These are phyloP conservation scores for Eunapius fragilis DNA, from an alignment of 37 sponge, comb jelly and placozoan species.

Conservation along the genomic window DNA sequence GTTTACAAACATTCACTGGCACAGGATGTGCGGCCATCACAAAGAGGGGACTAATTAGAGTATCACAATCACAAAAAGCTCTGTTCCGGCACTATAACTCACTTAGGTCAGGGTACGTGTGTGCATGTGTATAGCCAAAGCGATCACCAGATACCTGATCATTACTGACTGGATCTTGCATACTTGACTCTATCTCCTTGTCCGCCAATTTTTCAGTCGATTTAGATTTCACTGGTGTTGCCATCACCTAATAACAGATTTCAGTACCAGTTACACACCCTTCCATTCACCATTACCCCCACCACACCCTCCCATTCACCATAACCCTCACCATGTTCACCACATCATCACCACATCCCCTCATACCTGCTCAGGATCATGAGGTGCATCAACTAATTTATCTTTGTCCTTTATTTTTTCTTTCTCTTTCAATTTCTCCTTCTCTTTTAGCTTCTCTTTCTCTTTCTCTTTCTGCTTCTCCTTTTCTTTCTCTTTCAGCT, in stretches of 20 bases:
- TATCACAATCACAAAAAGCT: not conserved
- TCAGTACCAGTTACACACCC: no score
- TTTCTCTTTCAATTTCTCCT: constrained; percentile 19
- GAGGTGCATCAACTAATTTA: not conserved
- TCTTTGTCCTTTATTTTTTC: constrained; percentile 6
- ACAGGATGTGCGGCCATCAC: not conserved
- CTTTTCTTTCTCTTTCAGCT: constrained; percentile 15
- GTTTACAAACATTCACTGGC: not conserved
- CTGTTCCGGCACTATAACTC: no score
- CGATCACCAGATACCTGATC: not conserved
- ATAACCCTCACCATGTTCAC: no score
- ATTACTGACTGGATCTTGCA: not conserved
- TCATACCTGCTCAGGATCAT: not conserved
- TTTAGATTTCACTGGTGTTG: not conserved
- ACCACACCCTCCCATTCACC: no score
- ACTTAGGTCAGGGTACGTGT: no score
- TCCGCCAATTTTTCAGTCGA: not conserved
- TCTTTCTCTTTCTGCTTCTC: constrained; percentile 36
- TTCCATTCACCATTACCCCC: no score
- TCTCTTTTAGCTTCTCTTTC: constrained; percentile 25
- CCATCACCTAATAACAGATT: not conserved
- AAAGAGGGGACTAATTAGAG: not conserved
- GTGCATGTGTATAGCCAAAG: not conserved
- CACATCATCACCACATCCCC: no score
- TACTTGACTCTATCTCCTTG: not conserved